These are phyloP conservation scores for Halisarca cf. caerulea DNA, from an alignment of 37 sponge, comb jelly and placozoan genomes.

Conservation along the genomic window DNA sequence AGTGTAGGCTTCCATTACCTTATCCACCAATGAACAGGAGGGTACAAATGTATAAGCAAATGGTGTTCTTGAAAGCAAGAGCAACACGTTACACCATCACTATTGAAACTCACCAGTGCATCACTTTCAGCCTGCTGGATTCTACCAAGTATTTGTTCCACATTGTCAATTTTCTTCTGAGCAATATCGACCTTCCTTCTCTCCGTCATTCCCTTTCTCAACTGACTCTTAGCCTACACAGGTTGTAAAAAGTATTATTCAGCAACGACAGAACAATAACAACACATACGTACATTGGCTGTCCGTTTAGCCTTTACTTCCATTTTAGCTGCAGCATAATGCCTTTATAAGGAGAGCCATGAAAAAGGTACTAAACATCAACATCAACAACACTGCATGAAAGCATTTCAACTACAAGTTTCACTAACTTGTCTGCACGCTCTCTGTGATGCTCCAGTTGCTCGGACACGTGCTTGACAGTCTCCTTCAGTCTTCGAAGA, in stretches of 20 bases:
- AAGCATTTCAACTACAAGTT: too few species aligned
- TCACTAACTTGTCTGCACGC: not conserved
- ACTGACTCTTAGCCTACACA: too few species aligned
- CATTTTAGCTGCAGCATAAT: not conserved
- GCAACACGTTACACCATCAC: too few species aligned
- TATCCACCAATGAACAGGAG: too few species aligned
- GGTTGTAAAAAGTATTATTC: too few species aligned
- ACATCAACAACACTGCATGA: too few species aligned
- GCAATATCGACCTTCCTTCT: too few species aligned
- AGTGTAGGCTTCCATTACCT: constrained; percentile 21
- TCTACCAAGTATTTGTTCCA: constrained; percentile 42
- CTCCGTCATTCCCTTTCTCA: too few species aligned
- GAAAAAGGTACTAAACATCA: too few species aligned
- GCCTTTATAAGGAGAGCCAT: not conserved
- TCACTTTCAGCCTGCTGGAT: constrained; percentile 78
- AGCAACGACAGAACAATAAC: too few species aligned
- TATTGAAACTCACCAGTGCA: constrained; percentile 64
- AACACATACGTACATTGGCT: not conserved
- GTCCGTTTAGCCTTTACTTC: not conserved
- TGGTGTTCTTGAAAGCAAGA: too few species aligned
- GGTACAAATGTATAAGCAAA: not conserved
- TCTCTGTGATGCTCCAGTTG: not conserved
- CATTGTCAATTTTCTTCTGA: constrained; percentile 1
- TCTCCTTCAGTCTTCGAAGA: constrained; percentile 21
- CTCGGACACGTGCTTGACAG: constrained; percentile 12